A percentile compares a stretch with the other conserved stretches of the same genome.
phyloP scores from a whole-genome alignment of 1,140 invertebrate genomes.

The Micrasema minimum region DNA sequence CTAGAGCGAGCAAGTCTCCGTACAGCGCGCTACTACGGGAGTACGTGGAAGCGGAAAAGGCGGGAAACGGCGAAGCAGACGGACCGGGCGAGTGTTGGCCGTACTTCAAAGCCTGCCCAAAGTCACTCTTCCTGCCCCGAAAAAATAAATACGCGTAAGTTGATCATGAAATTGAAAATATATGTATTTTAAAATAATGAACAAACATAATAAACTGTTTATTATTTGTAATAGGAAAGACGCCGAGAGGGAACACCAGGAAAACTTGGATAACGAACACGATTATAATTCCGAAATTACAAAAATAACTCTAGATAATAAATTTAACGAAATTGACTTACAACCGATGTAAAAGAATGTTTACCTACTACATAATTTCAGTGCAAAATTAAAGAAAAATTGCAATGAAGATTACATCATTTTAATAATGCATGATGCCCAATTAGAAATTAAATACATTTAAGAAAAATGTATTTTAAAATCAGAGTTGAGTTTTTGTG shows the following conservation, averaged over 20 bases:
- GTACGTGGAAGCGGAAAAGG: constrained; percentile 81
- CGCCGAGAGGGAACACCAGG: constrained; percentile 61
- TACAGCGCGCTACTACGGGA: constrained; percentile 77
- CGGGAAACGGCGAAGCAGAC: constrained; percentile 70
- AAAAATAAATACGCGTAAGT: constrained; percentile 76
- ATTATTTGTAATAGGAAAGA: constrained; percentile 57
- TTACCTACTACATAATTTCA: too few species aligned
- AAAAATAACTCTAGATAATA: constrained; percentile 42
- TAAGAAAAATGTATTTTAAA: too few species aligned
- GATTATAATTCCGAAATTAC: constrained; percentile 52
- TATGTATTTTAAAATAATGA: background rate
- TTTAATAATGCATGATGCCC: too few species aligned
- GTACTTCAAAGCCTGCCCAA: constrained; percentile 84
- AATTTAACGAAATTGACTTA: constrained; percentile 42
- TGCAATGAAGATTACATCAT: too few species aligned
- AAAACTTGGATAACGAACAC: constrained; percentile 56
- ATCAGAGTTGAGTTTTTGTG: too few species aligned
- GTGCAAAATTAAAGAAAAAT: too few species aligned
- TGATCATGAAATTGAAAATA: background rate
- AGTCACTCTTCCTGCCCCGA: constrained; percentile 77
- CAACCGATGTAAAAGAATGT: constrained; percentile 49
- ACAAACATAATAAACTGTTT: too few species aligned
- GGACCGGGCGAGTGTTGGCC: constrained; percentile 83
- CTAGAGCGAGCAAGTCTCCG: constrained; percentile 82
- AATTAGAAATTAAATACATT: too few species aligned